These are phyloP conservation scores for Eutolmus rufibarbis DNA, from an alignment of 2,888 invertebrate genomes.

Conservation along the genomic window DNA sequence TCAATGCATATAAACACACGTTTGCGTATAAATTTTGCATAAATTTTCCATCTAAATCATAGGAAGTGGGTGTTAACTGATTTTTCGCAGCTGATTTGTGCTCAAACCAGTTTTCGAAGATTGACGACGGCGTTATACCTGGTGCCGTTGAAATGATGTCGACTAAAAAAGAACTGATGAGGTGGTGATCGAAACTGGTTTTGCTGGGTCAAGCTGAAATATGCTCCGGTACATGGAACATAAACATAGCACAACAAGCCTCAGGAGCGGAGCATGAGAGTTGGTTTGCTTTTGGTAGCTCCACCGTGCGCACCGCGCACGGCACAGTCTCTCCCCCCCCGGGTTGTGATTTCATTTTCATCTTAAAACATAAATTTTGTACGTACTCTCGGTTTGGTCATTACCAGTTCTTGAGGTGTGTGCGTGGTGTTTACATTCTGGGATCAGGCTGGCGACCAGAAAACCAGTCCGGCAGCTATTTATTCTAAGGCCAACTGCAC, in stretches of 20 bases:
- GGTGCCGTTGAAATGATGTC: slow-evolving; percentile 26
- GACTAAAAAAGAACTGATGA: slow-evolving; percentile 23
- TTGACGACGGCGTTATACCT: slow-evolving; percentile 18
- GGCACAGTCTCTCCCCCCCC: neutral
- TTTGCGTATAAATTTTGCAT: slow-evolving; percentile 12
- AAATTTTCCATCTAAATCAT: slow-evolving; percentile 21
- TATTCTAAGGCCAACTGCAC: slow-evolving; percentile 26
- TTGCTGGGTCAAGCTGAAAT: slow-evolving; percentile 22
- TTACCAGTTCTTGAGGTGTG: neutral
- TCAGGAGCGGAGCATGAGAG: neutral
- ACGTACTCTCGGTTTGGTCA: slow-evolving; percentile 4
- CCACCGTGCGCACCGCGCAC: neutral
- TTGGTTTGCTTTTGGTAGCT: neutral
- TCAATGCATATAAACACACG: slow-evolving; percentile 11
- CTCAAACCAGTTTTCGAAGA: slow-evolving; percentile 33
- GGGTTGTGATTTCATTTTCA: slow-evolving; percentile 5
- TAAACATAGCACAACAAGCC: neutral
- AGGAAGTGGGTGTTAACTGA: slow-evolving; percentile 40
- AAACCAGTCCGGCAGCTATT: slow-evolving; percentile 20
- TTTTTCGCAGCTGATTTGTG: slow-evolving; percentile 37
- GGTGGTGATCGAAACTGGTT: slow-evolving; percentile 30
- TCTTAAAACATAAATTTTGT: slow-evolving; percentile 17
- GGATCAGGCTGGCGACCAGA: neutral
- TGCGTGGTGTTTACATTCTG: slow-evolving; percentile 12
- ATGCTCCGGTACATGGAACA: slow-evolving; percentile 1